These are phyloP conservation scores for Athalia rosae DNA, from an alignment of 2,888 invertebrate genomes.

Conservation along the genomic window DNA sequence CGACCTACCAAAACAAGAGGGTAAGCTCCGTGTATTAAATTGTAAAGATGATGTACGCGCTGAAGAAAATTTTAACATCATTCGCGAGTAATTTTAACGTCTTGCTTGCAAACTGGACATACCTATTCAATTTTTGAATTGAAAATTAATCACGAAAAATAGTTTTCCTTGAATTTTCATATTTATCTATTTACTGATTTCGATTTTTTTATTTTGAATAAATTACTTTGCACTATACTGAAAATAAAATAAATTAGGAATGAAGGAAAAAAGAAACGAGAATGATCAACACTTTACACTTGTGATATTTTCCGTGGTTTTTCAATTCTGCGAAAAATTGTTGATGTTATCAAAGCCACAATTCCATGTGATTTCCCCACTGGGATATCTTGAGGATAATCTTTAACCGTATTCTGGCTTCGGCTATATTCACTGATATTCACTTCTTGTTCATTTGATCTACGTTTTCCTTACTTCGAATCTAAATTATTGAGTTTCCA, in stretches of 20 bases:
- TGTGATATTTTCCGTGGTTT: not conserved
- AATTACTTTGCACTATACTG: too few species aligned
- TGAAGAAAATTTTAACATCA: too few species aligned
- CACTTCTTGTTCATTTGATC: not conserved
- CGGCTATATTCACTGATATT: too few species aligned
- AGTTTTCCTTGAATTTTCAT: too few species aligned
- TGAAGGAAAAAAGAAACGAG: not conserved
- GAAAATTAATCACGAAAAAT: too few species aligned
- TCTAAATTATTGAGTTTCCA: not conserved
- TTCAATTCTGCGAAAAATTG: constrained; percentile 3
- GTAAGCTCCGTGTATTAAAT: not conserved
- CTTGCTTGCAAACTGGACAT: not conserved
- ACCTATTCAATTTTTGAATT: too few species aligned
- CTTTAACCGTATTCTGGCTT: too few species aligned
- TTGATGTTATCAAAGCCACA: not conserved
- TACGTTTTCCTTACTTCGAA: not conserved
- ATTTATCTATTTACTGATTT: too few species aligned
- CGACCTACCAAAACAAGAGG: constrained; percentile 39
- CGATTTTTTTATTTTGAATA: too few species aligned
- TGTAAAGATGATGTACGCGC: too few species aligned
- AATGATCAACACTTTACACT: too few species aligned
- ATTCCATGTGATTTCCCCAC: not conserved
- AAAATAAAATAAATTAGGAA: not conserved
- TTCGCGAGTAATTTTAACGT: not conserved
- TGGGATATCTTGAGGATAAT: too few species aligned